These are phyloP conservation scores for Corynorhinus townsendii DNA, from an alignment of 2,113 vertebrate genomes.

Conservation along the genomic window DNA sequence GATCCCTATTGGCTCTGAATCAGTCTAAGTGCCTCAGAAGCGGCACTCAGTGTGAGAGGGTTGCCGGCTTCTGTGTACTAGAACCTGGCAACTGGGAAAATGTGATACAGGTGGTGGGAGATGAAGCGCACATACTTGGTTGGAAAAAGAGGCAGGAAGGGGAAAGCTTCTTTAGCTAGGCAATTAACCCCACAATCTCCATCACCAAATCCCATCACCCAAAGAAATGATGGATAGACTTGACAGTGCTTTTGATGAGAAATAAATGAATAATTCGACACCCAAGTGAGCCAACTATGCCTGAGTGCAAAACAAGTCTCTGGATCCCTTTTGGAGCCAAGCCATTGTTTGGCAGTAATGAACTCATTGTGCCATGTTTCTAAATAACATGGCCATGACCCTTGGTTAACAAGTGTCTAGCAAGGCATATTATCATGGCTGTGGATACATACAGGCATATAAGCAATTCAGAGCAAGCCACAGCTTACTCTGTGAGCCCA, in stretches of 20 bases:
- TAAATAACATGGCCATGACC: background rate
- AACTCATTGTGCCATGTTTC: background rate
- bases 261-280: background rate
- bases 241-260: constrained; percentile 15
- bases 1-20: background rate
- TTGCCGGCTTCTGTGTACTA: background rate
- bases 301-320: background rate
- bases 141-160: background rate
- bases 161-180: background rate
- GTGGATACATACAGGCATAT: background rate
- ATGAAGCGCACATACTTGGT: background rate
- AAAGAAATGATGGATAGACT: background rate
- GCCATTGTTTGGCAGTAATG: background rate
- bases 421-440: background rate
- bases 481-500: background rate
- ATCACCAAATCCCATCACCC: background rate
- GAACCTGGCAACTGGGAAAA: background rate
- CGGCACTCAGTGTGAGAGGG: background rate
- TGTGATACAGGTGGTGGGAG: background rate
- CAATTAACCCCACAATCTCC: background rate
- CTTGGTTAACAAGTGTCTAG: background rate
- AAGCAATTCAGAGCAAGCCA: background rate
- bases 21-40: background rate
- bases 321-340: constrained; percentile 3
- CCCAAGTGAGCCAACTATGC: background rate